Base-by-base conservation (phyloP, 2,113 vertebrate genomes). In the Psettodes erumei region DNA sequence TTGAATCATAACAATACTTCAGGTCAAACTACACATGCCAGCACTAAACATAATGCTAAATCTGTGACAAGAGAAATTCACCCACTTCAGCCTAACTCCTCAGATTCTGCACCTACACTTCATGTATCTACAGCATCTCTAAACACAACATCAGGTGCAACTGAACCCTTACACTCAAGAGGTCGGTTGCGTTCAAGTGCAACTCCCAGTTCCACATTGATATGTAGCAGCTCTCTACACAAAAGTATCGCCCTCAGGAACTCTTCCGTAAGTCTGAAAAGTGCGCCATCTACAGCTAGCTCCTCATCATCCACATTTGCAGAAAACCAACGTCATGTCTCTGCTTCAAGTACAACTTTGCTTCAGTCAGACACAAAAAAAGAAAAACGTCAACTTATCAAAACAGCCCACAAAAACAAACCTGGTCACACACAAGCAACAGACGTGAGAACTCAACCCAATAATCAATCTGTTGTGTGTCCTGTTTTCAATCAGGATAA, bases 231-330 rank as follows among this genome's bases (percentile, higher is more conserved):
- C n/a, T 21, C 33, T 38, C 37, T 48, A 9, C 30, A 15, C 35
- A 77, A 70, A 78, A 80, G 64, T 28, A 30, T 15, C 50, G 33
- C 77, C 54, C 68, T 74, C 58, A 79, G 77, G 75, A 71, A 68
- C 37, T 81, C 58, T 28, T 69, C 82, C 32, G 51, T 62, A 53
- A 62, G 25, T 77, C 32, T 48, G 38, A 83, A 64, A 63, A 61
- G 51, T 28, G 35, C 48, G 19, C 19, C 75, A 10, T 50, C 66
- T 43, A 37, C 62, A 16, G 40, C 53, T 5, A 1, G 18, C 43
- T 32, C 37, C 6, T 73, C 65, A 32, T n/a, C 37, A 35, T 66
- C 43, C 32, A 18, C 68, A 30, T 11, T 40, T 33, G 55, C 37
- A 18, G 75, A 62, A 72, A 85, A 59, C 45, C 75, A 61, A 73